Percentiles rank a stretch among this genome's conserved stretches.
Conservation (phyloP, 2,888 invertebrate species). For the Ennomos fuscantarius region DNA sequence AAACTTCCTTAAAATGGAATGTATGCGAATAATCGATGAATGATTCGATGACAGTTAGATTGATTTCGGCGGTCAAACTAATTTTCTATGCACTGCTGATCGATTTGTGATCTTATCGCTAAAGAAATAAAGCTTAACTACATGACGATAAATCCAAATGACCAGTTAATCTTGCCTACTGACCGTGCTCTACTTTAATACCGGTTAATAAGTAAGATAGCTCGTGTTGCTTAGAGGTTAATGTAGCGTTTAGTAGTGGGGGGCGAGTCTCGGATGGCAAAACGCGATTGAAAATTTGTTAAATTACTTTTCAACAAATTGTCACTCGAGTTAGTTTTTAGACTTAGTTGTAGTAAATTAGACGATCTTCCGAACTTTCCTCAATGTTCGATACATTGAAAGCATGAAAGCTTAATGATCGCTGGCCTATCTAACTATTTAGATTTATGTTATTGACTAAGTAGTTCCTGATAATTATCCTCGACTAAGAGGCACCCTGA, state of each 20-base stretch:
- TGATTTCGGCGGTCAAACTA: conserved; percentile 51
- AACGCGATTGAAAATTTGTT: too few species aligned
- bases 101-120: conserved; percentile 39
- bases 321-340: too few species aligned
- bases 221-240: conserved; percentile 36
- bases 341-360: too few species aligned
- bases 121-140: conserved; percentile 41
- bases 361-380: too few species aligned
- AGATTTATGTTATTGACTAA: too few species aligned
- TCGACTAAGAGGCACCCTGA: too few species aligned
- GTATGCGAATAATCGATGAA: conserved; percentile 30
- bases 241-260: conserved; percentile 15
- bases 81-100: conserved; percentile 42
- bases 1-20: conserved; percentile 2
- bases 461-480: too few species aligned
- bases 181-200: conserved; percentile 58
- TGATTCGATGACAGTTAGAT: conserved; percentile 58
- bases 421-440: too few species aligned
- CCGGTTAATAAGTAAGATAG: conserved; percentile 27
- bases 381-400: too few species aligned
- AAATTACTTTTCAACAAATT: too few species aligned
- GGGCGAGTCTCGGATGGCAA: neutral
- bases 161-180: conserved; percentile 50
- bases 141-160: conserved; percentile 30
- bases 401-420: too few species aligned